A percentile compares a stretch with the other conserved stretches of the same genome.
phyloP scores from a whole-genome alignment of 2,113 vertebrate species.

The Triplophysa tibetana region DNA sequence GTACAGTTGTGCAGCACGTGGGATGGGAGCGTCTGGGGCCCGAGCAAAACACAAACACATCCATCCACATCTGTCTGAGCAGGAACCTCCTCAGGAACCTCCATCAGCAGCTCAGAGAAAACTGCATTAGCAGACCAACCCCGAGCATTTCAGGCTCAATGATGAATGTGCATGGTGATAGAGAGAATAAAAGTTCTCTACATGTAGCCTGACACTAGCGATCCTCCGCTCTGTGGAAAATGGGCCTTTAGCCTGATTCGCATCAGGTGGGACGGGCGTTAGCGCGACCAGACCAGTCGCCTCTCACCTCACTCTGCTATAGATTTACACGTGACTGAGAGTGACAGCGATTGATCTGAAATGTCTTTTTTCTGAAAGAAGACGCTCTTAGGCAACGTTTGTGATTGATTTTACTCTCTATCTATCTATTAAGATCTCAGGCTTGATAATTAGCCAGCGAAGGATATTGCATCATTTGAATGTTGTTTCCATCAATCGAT shows the following conservation, averaged over 20 bases:
- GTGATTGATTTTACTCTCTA: slow-evolving; percentile 50
- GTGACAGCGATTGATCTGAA: slow-evolving; percentile 39
- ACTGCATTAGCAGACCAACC: slow-evolving; percentile 32
- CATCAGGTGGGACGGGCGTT: neutral
- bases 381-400: slow-evolving; percentile 25
- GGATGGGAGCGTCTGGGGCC: neutral
- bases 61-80: slow-evolving; percentile 12
- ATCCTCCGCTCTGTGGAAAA: slow-evolving; percentile 31
- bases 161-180: slow-evolving; percentile 36
- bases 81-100: neutral
- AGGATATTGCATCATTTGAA: slow-evolving; percentile 34
- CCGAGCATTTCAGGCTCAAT: slow-evolving; percentile 6
- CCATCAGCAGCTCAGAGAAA: slow-evolving; percentile 27
- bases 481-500: slow-evolving; percentile 12
- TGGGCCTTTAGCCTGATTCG: slow-evolving; percentile 9
- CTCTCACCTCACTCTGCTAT: slow-evolving; percentile 34
- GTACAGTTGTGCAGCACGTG: neutral
- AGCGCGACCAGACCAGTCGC: slow-evolving; percentile 25
- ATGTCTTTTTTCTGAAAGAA: slow-evolving; percentile 15
- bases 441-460: slow-evolving; percentile 46
- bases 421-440: slow-evolving; percentile 48
- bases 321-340: slow-evolving; percentile 17
- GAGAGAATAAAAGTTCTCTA: slow-evolving; percentile 32
- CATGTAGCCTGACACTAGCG: slow-evolving; percentile 38
- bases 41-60: slow-evolving; percentile 2